Percentiles rank a stretch among this genome's conserved stretches.
Evolutionary conservation across 1,140 invertebrate species (phyloP).

Genomic region (Stegodyphus mimosarum): DNA sequence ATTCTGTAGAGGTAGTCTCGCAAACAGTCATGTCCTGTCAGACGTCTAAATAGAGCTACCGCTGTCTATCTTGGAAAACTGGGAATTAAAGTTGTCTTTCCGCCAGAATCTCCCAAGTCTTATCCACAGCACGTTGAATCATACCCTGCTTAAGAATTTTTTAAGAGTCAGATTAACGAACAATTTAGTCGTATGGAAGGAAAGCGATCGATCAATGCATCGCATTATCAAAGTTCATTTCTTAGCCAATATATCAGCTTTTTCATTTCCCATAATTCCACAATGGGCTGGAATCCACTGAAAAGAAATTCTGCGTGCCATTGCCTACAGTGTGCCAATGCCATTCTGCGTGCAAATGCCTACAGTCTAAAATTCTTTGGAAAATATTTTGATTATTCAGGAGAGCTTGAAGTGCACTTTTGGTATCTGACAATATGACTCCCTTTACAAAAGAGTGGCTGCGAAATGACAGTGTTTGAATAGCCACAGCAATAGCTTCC

Average conservation of each 20-base stretch:
- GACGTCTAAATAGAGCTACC: no score
- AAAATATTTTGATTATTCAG: no score
- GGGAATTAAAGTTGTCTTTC: not conserved
- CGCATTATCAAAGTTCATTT: not conserved
- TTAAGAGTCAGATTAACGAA: conserved; percentile 6
- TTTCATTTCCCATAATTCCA: no score
- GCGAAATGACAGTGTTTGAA: not conserved
- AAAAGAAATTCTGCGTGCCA: no score
- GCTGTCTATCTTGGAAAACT: not conserved
- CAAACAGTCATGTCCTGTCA: no score
- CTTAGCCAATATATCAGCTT: no score
- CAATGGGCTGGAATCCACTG: no score
- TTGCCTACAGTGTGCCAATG: no score
- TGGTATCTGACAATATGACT: not conserved
- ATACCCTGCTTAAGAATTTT: conserved; percentile 8
- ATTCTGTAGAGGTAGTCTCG: no score
- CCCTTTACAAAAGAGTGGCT: not conserved
- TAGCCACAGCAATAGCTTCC: not conserved
- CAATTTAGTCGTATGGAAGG: not conserved
- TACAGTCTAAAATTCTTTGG: no score
- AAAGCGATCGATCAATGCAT: not conserved
- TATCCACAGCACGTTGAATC: not conserved
- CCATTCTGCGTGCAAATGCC: no score
- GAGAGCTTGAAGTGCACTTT: no score
- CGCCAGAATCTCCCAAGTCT: not conserved